Percentiles rank a stretch among this genome's conserved stretches.
phyloP scores from a whole-genome alignment of 64 coral and sea anemone species.

The Stichodactyla mertensii region DNA sequence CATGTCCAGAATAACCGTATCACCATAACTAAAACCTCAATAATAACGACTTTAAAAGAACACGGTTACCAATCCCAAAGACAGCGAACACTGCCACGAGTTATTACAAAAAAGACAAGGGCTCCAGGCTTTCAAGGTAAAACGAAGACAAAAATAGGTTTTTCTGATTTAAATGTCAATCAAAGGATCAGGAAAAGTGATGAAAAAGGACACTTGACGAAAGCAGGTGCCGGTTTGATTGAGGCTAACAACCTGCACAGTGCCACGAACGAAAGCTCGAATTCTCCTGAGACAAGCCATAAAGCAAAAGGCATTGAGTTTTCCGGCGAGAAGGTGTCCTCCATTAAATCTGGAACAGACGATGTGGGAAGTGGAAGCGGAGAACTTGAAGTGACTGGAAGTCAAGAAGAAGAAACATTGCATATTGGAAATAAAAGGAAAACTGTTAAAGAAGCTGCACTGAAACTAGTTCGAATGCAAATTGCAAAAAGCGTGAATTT shows the following conservation, averaged over 20 bases:
- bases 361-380: not conserved
- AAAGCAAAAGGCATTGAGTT: not conserved
- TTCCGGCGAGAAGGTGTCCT: not conserved
- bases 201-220: not conserved
- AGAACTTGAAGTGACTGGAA: not conserved
- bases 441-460: not conserved
- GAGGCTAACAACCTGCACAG: not conserved
- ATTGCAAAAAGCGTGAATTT: slow-evolving; percentile 15
- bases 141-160: not conserved
- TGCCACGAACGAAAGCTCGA: not conserved
- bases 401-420: not conserved
- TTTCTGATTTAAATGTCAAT: not conserved
- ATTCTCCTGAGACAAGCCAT: not conserved
- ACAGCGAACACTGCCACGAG: not conserved
- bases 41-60: not conserved
- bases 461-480: slow-evolving; percentile 7
- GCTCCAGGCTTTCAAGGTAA: not conserved
- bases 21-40: not conserved
- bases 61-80: not conserved
- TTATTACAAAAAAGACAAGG: not conserved
- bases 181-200: not conserved
- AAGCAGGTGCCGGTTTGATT: not conserved
- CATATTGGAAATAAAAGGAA: not conserved
- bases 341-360: not conserved
- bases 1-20: not conserved